Evolutionary conservation across 1,140 invertebrate genomes (phyloP).

Genomic region (Chymomyza costata): DNA sequence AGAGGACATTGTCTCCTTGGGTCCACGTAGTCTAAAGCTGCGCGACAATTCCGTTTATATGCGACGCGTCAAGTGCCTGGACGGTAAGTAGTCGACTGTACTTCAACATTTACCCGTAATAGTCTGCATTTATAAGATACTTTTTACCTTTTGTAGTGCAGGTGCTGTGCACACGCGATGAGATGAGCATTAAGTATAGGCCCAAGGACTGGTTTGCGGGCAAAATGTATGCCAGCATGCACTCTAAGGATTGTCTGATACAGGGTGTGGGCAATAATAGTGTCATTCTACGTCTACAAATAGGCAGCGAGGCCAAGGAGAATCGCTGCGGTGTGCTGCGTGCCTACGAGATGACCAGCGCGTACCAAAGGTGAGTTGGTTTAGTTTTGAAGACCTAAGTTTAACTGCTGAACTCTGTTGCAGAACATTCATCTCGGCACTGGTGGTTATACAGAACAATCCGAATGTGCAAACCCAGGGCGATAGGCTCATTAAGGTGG

Average conservation of each 20-base stretch:
- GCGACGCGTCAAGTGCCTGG: conserved; percentile 76
- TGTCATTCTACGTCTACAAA: conserved; percentile 48
- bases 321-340: conserved; percentile 65
- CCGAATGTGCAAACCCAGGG: conserved; percentile 81
- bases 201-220: conserved; percentile 79
- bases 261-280: conserved; percentile 62
- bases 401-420: conserved; percentile 18
- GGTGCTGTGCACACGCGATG: conserved; percentile 77
- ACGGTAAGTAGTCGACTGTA: conserved; percentile 67
- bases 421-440: conserved; percentile 79
- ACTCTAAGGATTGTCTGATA: conserved; percentile 78
- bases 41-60: conserved; percentile 73
- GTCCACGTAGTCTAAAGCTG: conserved; percentile 74
- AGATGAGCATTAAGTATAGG: conserved; percentile 78
- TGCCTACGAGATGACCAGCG: conserved; percentile 66
- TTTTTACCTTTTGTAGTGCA: conserved; percentile 74
- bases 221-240: conserved; percentile 79
- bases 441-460: conserved; percentile 82
- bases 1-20: conserved; percentile 76
- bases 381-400: neutral
- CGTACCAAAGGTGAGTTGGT: conserved; percentile 48
- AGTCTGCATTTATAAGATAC: conserved; percentile 77
- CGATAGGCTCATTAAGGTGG: conserved; percentile 80
- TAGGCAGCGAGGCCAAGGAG: conserved; percentile 67
- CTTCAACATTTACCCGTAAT: neutral